phyloP scores from a whole-genome alignment of 1,140 invertebrate genomes.

The Eriocheir sinensis region DNA sequence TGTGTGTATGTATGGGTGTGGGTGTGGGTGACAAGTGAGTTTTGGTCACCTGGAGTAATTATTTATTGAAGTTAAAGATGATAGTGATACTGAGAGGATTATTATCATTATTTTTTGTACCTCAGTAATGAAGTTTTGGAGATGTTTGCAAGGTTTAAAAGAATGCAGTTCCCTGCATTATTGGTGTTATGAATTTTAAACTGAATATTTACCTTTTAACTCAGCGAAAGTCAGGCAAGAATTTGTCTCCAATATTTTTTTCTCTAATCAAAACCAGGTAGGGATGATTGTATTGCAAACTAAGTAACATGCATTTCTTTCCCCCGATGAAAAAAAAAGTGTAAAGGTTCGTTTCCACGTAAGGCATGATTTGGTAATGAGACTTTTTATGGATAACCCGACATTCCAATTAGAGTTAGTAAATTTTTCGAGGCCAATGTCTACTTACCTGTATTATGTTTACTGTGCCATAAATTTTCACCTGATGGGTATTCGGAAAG shows the following conservation, averaged over 20 bases:
- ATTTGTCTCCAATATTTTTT: not conserved
- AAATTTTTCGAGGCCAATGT: constrained; percentile 24
- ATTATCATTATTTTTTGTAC: constrained; percentile 1
- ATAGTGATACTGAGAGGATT: not conserved
- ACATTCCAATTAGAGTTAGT: not conserved
- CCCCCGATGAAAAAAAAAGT: not conserved
- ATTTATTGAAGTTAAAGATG: constrained; percentile 15
- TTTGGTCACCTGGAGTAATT: not conserved
- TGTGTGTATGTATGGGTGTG: not conserved
- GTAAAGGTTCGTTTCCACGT: not conserved
- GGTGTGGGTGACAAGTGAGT: not conserved
- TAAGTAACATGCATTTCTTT: not conserved
- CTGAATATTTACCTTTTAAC: too few relatives aligned
- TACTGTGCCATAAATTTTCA: not conserved
- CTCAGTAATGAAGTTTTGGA: not conserved
- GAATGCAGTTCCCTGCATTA: too few relatives aligned
- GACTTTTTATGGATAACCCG: not conserved
- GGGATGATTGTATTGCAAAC: not conserved
- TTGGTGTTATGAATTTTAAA: too few relatives aligned
- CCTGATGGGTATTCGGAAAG: not conserved
- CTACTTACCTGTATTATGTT: not conserved
- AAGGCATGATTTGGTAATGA: not conserved
- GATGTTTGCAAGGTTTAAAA: not conserved
- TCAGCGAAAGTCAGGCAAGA: not conserved
- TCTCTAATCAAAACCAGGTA: not conserved